Percentiles rank a stretch among this genome's conserved stretches.
phyloP scores from a whole-genome alignment of 2,113 vertebrate species.

The Catagonus wagneri region DNA sequence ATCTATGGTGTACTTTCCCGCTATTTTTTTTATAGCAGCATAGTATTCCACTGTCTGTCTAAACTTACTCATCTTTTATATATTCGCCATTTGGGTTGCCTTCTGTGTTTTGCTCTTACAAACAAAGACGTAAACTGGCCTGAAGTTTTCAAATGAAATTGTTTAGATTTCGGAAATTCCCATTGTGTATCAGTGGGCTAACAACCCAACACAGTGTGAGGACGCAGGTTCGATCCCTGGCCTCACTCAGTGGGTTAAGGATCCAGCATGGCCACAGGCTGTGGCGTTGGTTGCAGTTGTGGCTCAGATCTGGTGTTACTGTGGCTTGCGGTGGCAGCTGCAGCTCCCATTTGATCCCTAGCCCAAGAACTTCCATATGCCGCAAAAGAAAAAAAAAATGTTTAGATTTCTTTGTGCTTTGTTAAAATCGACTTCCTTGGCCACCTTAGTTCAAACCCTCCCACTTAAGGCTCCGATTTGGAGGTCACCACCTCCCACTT shows the following conservation, averaged over 20 bases:
- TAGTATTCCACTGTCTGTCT: not conserved
- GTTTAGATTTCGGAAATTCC: not conserved
- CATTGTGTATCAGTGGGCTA: no score
- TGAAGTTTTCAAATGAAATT: constrained; percentile 8
- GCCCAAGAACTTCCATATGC: no score
- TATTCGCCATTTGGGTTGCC: not conserved
- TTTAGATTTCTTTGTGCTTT: constrained; percentile 28
- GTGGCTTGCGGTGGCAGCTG: no score
- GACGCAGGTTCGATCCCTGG: no score
- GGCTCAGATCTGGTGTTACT: no score
- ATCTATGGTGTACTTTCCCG: not conserved
- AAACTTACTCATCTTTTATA: not conserved
- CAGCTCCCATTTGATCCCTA: no score
- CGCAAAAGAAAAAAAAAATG: not conserved
- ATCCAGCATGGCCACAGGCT: no score
- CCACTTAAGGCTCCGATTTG: not conserved
- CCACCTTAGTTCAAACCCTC: not conserved
- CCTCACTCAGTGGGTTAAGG: no score
- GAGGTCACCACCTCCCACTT: not conserved
- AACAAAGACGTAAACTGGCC: not conserved
- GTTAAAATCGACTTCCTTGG: not conserved
- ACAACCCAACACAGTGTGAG: no score
- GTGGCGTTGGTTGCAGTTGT: no score
- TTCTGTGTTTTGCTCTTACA: not conserved
- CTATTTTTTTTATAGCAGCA: not conserved